A percentile compares a stretch with the other conserved stretches of the same genome.
phyloP scores from a whole-genome alignment of 2,888 invertebrate species.

The Isoperla grammatica region DNA sequence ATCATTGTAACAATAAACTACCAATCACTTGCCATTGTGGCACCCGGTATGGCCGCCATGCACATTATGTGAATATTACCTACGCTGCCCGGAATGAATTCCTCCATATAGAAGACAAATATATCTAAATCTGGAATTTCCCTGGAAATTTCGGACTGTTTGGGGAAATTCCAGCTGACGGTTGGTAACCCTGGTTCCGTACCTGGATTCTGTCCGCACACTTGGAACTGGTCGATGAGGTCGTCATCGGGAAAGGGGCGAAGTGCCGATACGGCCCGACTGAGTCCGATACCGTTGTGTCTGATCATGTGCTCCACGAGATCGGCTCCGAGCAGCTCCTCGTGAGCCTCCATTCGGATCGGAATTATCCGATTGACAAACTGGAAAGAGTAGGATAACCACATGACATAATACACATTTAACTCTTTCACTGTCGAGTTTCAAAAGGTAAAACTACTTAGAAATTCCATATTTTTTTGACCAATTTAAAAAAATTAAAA shows the following conservation, averaged over 20 bases:
- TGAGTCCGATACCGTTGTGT: constrained; percentile 47
- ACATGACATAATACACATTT: not conserved
- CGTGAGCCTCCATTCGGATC: constrained; percentile 79
- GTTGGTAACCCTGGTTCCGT: no score
- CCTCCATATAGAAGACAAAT: no score
- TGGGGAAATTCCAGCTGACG: no score
- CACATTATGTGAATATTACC: no score
- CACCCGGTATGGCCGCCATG: no score
- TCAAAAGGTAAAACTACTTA: no score
- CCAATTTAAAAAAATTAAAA: not conserved
- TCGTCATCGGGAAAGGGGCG: constrained; percentile 21
- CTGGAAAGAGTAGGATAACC: constrained; percentile 35
- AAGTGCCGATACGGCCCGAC: constrained; percentile 40
- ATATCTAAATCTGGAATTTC: no score
- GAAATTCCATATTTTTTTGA: no score
- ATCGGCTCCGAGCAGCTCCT: constrained; percentile 85
- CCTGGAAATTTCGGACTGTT: no score
- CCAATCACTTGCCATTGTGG: no score
- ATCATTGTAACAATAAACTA: no score
- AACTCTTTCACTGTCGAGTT: not conserved
- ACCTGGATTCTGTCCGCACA: constrained; percentile 2
- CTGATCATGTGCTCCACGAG: constrained; percentile 79
- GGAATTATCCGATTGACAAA: constrained; percentile 67
- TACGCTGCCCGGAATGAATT: no score
- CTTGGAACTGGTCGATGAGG: constrained; percentile 2